phyloP scores from a whole-genome alignment of 2,113 vertebrate species.

The Dicentrarchus labrax region DNA sequence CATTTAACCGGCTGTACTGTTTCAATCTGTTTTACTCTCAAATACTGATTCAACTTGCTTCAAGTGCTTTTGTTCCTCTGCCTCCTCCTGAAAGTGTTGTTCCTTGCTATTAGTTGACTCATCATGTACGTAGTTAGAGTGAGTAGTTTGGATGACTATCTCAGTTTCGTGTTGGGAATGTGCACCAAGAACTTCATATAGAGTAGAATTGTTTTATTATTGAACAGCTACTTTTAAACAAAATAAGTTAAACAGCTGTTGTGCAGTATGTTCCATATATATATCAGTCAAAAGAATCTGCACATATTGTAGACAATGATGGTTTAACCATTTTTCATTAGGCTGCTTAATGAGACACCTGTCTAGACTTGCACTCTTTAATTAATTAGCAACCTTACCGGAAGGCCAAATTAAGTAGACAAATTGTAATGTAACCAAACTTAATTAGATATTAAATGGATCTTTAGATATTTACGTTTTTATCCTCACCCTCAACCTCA shows the following conservation, averaged over 20 bases:
- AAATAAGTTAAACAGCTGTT: not conserved
- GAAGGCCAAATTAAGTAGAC: not conserved
- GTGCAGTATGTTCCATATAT: not conserved
- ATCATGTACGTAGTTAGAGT: conserved; percentile 8
- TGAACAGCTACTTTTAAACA: not conserved
- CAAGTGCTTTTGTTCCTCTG: conserved; percentile 43
- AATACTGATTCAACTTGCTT: conserved; percentile 44
- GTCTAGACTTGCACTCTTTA: not conserved
- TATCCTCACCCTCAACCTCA: not conserved
- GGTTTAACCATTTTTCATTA: conserved; percentile 1
- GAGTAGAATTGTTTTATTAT: not conserved
- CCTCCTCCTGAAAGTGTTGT: conserved; percentile 41
- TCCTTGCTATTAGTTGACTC: conserved; percentile 47
- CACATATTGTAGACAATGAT: not conserved
- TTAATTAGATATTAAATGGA: not conserved
- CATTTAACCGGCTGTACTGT: conserved; percentile 25
- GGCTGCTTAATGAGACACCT: conserved; percentile 32
- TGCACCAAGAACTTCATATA: not conserved
- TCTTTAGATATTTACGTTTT: not conserved
- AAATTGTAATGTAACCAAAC: not conserved
- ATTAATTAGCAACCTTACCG: not conserved
- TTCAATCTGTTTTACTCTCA: conserved; percentile 13
- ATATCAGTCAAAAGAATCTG: not conserved
- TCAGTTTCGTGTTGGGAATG: not conserved
- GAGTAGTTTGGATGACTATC: not conserved